These are phyloP conservation scores for Poecilia wingei DNA, from an alignment of 2,797 vertebrate species.

Conservation along the genomic window DNA sequence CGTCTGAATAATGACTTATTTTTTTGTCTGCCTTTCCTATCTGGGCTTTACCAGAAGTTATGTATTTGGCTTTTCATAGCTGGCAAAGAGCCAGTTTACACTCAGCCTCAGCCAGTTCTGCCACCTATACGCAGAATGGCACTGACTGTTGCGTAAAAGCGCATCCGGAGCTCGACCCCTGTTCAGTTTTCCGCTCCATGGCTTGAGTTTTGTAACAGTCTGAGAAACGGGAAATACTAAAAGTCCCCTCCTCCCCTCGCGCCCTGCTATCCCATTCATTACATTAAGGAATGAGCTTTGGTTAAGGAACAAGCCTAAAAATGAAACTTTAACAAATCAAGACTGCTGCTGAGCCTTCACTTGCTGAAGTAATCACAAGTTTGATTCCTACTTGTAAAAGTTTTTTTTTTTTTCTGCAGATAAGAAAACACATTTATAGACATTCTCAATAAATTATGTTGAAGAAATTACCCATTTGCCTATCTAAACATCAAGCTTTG, in stretches of 20 bases:
- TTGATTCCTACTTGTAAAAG: background rate
- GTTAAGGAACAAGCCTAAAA: background rate
- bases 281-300: background rate
- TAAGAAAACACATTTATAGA: background rate
- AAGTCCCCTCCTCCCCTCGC: background rate
- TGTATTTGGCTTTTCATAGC: background rate
- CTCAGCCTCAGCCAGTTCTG: slow-evolving; percentile 2
- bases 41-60: fast-evolving
- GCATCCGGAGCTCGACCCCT: slow-evolving; percentile 30
- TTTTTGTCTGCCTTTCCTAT: background rate
- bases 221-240: background rate
- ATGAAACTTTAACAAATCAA: background rate
- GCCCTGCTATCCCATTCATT: background rate
- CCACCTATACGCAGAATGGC: slow-evolving; percentile 50
- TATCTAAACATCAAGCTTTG: background rate
- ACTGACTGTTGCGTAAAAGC: slow-evolving; percentile 58
- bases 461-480: background rate
- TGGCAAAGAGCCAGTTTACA: background rate
- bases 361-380: background rate
- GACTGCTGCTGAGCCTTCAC: background rate
- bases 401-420: background rate
- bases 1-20: background rate
- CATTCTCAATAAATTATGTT: background rate
- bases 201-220: slow-evolving; percentile 5
- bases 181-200: background rate